Evolutionary conservation across 2,797 vertebrate species (phyloP), one percentile per base, ranked within the genome.

Genomic region (Falco biarmicus): DNA sequence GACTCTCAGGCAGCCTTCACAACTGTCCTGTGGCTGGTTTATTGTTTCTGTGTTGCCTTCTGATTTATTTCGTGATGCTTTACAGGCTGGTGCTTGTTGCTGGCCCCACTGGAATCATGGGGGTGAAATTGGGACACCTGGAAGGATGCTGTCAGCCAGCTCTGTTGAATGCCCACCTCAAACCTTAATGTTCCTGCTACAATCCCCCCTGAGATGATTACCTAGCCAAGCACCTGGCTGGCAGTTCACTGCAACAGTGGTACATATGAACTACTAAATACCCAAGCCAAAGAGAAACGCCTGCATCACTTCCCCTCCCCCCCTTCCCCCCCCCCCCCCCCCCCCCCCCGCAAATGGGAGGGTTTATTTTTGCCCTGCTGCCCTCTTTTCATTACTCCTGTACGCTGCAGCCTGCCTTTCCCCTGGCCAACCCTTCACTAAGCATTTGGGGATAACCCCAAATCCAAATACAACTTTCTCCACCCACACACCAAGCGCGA

Each of bases 401-500:
- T 6, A 15, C 0, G 0, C n/a, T 21, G 26, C 9, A 59, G 63
- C 25, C 34, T 2, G 0, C 21, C 10, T 64, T 9, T 39, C 12
- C 22, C 32, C 34, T 53, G 21, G 21, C 5, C 81, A 89, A 59
- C 28, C 29, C 71, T 32, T 51, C 57, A 1, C 18, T 15, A 10
- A 59, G 57, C 14, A 5, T 31, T 15, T 56, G 31, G 39, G 21
- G 54, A 31, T 10, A 39, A 24, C 51, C 50, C 64, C 54, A 41
- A n/a, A 17, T 32, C 15, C 25, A 26, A 13, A 26, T 3, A 14
- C 0, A 4, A 45, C 57, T 71, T 54, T 50, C 51, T 41, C 32
- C 32, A 48, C 32, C 74, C 1, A 19, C 0, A 0, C 53, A 32
- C 2, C 0, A 1, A 74, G 73, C 0, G 0, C 3, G 17, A 60